Evolutionary conservation across 2,888 invertebrate genomes (phyloP).

Genomic region (Cyclophora punctaria): DNA sequence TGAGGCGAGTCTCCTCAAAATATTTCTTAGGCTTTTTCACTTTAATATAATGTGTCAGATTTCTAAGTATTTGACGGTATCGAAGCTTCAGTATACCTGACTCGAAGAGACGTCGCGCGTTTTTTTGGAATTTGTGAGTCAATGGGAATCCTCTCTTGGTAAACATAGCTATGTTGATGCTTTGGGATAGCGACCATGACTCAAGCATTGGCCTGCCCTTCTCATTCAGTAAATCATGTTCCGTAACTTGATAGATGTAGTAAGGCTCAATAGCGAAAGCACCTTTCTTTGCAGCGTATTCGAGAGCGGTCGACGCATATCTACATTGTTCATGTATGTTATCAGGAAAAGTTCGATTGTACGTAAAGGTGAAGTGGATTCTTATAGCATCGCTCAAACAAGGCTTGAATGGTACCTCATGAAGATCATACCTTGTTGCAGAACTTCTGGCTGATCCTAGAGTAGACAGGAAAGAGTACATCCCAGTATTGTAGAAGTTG

Average conservation of each 20-base stretch:
- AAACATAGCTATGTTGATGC: conserved; percentile 32
- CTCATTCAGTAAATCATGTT: conserved; percentile 28
- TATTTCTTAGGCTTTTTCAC: not conserved
- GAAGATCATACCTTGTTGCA: conserved; percentile 23
- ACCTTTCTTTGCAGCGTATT: conserved; percentile 27
- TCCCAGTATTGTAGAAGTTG: conserved; percentile 46
- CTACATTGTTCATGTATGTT: conserved; percentile 25
- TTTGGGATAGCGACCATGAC: conserved; percentile 20
- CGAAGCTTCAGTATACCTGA: conserved; percentile 36
- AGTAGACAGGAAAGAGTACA: conserved; percentile 41
- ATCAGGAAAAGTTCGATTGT: conserved; percentile 34
- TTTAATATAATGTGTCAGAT: not conserved
- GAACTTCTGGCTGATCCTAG: conserved; percentile 24
- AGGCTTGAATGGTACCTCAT: conserved; percentile 29
- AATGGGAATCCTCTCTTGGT: conserved; percentile 38
- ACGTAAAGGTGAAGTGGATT: conserved; percentile 31
- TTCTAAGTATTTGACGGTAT: conserved; percentile 21
- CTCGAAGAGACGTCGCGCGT: conserved; percentile 34
- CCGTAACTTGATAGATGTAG: conserved; percentile 29
- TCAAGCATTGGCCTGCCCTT: conserved; percentile 33
- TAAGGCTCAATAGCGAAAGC: conserved; percentile 35
- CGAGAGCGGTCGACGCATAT: conserved; percentile 24
- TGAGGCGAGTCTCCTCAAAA: no score
- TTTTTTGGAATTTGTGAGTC: conserved; percentile 27
- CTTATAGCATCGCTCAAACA: conserved; percentile 35